These are phyloP conservation scores for Camptogramma bilineatum DNA, from an alignment of 2,888 invertebrate species.

Conservation along the genomic window DNA sequence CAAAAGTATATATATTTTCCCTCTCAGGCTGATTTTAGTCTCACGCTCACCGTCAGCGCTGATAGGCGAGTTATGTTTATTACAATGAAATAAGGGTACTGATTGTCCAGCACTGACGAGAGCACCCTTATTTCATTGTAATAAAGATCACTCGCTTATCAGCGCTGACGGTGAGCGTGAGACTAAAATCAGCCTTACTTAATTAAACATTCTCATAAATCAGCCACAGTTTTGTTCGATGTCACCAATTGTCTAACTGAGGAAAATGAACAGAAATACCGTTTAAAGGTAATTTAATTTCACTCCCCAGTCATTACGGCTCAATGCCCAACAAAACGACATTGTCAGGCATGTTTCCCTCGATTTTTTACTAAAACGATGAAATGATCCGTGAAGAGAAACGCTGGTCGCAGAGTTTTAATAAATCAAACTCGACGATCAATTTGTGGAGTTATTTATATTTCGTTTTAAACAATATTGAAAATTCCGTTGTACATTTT, in stretches of 20 bases:
- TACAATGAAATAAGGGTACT: too few species aligned
- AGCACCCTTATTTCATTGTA: too few species aligned
- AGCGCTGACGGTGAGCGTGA: too few species aligned
- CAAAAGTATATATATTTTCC: too few species aligned
- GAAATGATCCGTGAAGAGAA: slow-evolving; percentile 41
- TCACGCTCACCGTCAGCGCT: too few species aligned
- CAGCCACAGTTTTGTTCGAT: not conserved
- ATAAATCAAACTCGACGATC: slow-evolving; percentile 35
- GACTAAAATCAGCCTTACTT: too few species aligned
- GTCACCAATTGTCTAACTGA: not conserved
- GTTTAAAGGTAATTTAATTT: not conserved
- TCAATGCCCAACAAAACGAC: not conserved
- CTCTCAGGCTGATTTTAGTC: too few species aligned
- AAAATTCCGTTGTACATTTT: not conserved
- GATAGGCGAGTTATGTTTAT: too few species aligned
- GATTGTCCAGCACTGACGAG: too few species aligned
- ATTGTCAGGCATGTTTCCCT: not conserved
- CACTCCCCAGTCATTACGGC: not conserved
- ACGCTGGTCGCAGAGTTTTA: slow-evolving; percentile 35
- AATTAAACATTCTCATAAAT: too few species aligned
- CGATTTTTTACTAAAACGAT: not conserved
- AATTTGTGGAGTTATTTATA: slow-evolving; percentile 26
- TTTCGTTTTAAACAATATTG: slow-evolving; percentile 8
- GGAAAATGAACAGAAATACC: not conserved
- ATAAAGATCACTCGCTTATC: too few species aligned